Percentiles rank a stretch among this genome's conserved stretches.
Conservation (phyloP, 2,113 vertebrate genomes). For the Hippocampus barbouri region DNA sequence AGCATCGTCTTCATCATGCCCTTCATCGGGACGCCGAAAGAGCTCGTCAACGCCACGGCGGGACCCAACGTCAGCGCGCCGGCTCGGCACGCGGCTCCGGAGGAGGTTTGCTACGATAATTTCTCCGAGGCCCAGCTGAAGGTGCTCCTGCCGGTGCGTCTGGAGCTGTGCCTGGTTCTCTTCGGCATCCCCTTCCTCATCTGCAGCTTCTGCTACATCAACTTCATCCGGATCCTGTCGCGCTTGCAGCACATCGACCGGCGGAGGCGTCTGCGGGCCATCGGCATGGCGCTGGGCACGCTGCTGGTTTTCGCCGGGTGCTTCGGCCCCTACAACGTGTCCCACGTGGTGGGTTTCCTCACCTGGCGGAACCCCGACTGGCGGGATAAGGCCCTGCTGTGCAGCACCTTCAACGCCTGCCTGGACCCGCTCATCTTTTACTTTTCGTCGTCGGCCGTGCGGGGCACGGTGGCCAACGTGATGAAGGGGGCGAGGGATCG, state of each 20-base stretch:
- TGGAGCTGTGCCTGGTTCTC: slow-evolving; percentile 78
- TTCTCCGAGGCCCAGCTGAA: slow-evolving; percentile 70
- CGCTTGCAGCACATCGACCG: slow-evolving; percentile 66
- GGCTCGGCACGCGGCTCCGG: rapidly evolving
- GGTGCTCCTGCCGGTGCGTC: slow-evolving; percentile 73
- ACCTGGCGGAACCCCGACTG: slow-evolving; percentile 64
- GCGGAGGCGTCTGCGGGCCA: slow-evolving; percentile 67
- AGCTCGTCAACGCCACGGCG: rapidly evolving
- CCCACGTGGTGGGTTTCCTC: slow-evolving; percentile 80
- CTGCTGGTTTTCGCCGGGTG: slow-evolving; percentile 78
- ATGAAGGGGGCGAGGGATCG: slow-evolving; percentile 27
- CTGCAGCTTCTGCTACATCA: slow-evolving; percentile 74
- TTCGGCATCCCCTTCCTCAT: slow-evolving; percentile 79
- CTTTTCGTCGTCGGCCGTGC: slow-evolving; percentile 78
- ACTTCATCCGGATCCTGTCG: slow-evolving; percentile 72
- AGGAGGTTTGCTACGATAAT: slow-evolving; percentile 71
- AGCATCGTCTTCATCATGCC: slow-evolving; percentile 78
- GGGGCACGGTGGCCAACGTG: slow-evolving; percentile 57
- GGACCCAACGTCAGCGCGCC: neutral
- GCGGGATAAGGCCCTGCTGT: slow-evolving; percentile 76
- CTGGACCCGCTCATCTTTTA: slow-evolving; percentile 88
- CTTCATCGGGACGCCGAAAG: neutral
- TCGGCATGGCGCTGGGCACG: slow-evolving; percentile 73
- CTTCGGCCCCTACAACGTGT: slow-evolving; percentile 84
- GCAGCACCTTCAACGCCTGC: slow-evolving; percentile 82